Base-by-base conservation (phyloP, 1,140 invertebrate genomes). In the Whitmania pigra region DNA sequence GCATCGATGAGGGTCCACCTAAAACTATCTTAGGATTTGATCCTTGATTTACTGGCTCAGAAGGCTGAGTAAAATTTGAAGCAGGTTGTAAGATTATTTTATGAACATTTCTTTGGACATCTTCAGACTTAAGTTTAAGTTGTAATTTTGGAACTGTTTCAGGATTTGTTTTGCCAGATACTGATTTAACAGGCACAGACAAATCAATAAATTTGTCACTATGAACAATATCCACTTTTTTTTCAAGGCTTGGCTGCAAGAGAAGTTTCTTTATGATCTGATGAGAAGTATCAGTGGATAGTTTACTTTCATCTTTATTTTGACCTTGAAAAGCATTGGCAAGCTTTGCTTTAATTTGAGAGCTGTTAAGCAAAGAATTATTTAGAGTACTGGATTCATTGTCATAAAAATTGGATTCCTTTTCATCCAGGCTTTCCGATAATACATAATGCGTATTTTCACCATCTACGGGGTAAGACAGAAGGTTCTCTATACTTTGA, bases 261-360 rank as follows among this genome's bases (percentile, higher is more conserved):
- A 63, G 29, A 63, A 63, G 57, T 63, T 63, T 63, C 57, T 63
- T 63, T 13, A 63, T 63, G 20, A 63, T 63, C 22, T 63, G 57
- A 63, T 63, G 57, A 31, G 57, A 63, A 25, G 57, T 13, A 3
- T 31, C 29, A 63, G 1, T 63, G 9, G 22, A 4, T 15, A 25
- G 9, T 63, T 63, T 63, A 31, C 57, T 18, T 13, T 63, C 57
- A 31, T 7, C 29, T n/a, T 63, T 49, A 17, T 49, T 49, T 49
- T 49, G 43, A 15, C 43, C 43, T 49, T 49, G 43, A 49, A 49
- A 49, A 49, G 43, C 9, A 49, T 49, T 49, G 43, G 43, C 9
- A 5, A 49, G 43, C 43, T 49, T 49, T 11, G 6, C 31, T 36
- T 36, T 36, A 36, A 49, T 49, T 49, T 49, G 2, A 7, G 43